A percentile compares a stretch with the other conserved stretches of the same genome.
Evolutionary conservation across 2,888 invertebrate species (phyloP).

Genomic region (Laspeyria flexula): DNA sequence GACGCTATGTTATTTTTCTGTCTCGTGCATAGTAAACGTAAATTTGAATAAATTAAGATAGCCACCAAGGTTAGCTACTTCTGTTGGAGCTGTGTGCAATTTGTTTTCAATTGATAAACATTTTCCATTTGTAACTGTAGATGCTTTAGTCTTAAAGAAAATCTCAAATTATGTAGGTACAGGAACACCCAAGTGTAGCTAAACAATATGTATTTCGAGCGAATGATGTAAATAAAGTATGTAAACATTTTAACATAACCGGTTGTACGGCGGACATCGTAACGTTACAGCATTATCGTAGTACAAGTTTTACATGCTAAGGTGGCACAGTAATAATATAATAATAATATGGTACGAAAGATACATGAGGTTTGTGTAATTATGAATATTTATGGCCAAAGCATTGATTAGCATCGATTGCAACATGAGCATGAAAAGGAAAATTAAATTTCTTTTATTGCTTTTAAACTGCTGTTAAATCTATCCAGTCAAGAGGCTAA

Average conservation of each 20-base stretch:
- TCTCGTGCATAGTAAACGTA: conserved; percentile 18
- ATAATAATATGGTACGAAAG: conserved; percentile 5
- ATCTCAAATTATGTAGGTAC: neutral
- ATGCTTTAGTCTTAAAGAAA: conserved; percentile 13
- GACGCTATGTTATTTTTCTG: conserved; percentile 22
- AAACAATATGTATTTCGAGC: conserved; percentile 45
- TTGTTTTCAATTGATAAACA: neutral
- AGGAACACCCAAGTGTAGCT: conserved; percentile 12
- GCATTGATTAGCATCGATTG: neutral
- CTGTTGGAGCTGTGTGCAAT: conserved; percentile 9
- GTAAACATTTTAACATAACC: conserved; percentile 64
- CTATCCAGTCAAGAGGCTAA: too few relatives aligned
- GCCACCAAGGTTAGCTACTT: conserved; percentile 54
- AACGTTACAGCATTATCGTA: conserved; percentile 48
- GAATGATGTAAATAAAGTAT: conserved; percentile 67
- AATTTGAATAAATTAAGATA: conserved; percentile 67
- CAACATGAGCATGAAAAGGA: neutral
- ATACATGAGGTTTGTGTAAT: conserved; percentile 3
- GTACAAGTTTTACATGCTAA: conserved; percentile 41
- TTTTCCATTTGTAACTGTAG: neutral
- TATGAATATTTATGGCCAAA: neutral
- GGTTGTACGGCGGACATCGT: conserved; percentile 46
- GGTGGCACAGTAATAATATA: conserved; percentile 10
- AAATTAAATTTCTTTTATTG: too few relatives aligned
- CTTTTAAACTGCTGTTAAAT: too few relatives aligned